Evolutionary conservation across 1,140 invertebrate species (phyloP).

Genomic region (Pogonomyrmex californicus): DNA sequence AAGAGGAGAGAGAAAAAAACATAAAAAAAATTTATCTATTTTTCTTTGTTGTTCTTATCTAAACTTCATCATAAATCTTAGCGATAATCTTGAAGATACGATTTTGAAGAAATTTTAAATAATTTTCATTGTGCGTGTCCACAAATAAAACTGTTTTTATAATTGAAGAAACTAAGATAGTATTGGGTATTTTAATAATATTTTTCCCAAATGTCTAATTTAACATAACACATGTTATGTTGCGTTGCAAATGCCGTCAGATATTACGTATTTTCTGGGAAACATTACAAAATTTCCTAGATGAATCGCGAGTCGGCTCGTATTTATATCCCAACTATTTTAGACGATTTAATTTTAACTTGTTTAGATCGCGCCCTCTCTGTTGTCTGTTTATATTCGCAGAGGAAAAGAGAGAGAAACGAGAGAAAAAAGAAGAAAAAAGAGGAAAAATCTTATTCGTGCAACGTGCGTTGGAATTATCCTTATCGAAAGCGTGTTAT

Average conservation of each 20-base stretch:
- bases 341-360: slow-evolving; percentile 51
- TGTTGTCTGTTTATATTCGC: slow-evolving; percentile 37
- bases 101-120: background rate
- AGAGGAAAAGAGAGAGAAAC: background rate
- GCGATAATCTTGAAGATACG: background rate
- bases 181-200: background rate
- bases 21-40: background rate
- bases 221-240: background rate
- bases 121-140: background rate
- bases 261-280: slow-evolving; percentile 21
- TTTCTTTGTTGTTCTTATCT: background rate
- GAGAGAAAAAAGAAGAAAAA: background rate
- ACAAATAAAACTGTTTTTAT: background rate
- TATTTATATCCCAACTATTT: slow-evolving; percentile 51
- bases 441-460: background rate
- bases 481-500: background rate
- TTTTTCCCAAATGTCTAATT: background rate
- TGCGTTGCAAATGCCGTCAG: background rate
- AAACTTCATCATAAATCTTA: background rate
- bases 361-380: slow-evolving; percentile 34
- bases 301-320: slow-evolving; percentile 35
- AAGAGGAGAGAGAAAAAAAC: background rate
- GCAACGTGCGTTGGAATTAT: background rate
- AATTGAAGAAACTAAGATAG: background rate
- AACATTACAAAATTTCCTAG: slow-evolving; percentile 30